A percentile compares a stretch with the other conserved stretches of the same genome.
These are phyloP conservation scores for Acrossocheilus fasciatus DNA, from an alignment of 2,797 vertebrate species.

Conservation along the genomic window DNA sequence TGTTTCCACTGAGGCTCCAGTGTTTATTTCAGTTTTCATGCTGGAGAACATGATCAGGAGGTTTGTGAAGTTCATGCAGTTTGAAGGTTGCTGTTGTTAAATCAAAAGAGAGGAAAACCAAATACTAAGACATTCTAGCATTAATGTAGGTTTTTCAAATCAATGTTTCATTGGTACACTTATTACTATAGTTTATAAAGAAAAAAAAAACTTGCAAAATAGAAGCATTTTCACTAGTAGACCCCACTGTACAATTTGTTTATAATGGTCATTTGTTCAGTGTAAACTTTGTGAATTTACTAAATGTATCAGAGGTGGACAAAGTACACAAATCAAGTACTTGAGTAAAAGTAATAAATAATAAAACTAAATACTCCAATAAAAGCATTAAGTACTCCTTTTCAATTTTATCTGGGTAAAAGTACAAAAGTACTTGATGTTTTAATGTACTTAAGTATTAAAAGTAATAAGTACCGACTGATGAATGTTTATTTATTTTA, in stretches of 20 bases:
- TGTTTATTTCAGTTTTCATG: not conserved
- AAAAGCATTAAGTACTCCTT: too few relatives aligned
- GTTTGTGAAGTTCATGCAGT: not conserved
- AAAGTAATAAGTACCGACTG: too few relatives aligned
- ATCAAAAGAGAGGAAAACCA: not conserved
- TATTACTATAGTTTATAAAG: not conserved
- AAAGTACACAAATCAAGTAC: too few relatives aligned
- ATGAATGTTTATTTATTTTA: too few relatives aligned
- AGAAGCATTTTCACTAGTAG: not conserved
- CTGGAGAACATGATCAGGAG: not conserved
- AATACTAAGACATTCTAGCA: not conserved
- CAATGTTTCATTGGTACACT: not conserved
- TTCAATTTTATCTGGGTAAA: too few relatives aligned
- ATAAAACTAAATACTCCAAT: too few relatives aligned
- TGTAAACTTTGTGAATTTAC: not conserved
- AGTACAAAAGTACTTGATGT: too few relatives aligned
- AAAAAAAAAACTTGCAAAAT: not conserved
- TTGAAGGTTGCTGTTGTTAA: not conserved
- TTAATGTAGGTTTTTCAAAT: not conserved
- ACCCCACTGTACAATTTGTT: not conserved
- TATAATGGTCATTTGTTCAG: not conserved
- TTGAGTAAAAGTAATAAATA: too few relatives aligned
- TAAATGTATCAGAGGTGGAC: not conserved
- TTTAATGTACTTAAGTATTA: too few relatives aligned
- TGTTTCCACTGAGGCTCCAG: not conserved